Evolutionary conservation across 2,888 invertebrate species (phyloP), one percentile per base, ranked within the genome.

Genomic region (Eilema sororculum): DNA sequence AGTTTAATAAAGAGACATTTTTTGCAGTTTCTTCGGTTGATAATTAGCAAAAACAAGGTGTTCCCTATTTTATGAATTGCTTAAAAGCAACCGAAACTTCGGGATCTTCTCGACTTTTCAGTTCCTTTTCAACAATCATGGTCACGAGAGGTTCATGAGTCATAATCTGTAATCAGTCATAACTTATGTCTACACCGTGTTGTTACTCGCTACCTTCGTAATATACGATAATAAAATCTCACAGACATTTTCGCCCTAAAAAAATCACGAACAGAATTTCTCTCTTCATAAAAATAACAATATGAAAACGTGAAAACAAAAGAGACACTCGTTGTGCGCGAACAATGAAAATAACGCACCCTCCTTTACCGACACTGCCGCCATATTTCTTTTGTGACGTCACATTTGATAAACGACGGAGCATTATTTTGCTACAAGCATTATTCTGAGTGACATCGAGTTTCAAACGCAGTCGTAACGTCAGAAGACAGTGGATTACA

Each of bases 381-480:
- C 79, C 76, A 78, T 78, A 67, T 78, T 78, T 73, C 58, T 78
- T 71, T 70, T 46, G 68, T 75, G 66, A 72, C 69, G 68, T 75
- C 72, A 75, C 60, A 25, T 52, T 52, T 25, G 57, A 24, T 58
- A 58, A 22, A 22, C 13, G 57, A 58, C 24, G 3, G 12, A 22
- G 6, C 22, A 20, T 52, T 52, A 52, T n/a, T 52, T 9, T 5
- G 12, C 33, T 5, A 37, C 5, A 12, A 37, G 12, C 12, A 37
- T 37, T 37, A 10, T 37, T 37, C 33, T 5, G 33, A 37, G 33
- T 37, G 33, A 37, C 33, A 12, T 37, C 30, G 30, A 8, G 8
- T 33, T 33, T 12, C 12, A 37, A 37, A 12, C 33, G 33, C 10
- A 12, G 12, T 37, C 33, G 33, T 37, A 37, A 12, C 33, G 33